These are phyloP conservation scores for Furnarius figulus DNA, from an alignment of 2,113 vertebrate genomes.

Conservation along the genomic window DNA sequence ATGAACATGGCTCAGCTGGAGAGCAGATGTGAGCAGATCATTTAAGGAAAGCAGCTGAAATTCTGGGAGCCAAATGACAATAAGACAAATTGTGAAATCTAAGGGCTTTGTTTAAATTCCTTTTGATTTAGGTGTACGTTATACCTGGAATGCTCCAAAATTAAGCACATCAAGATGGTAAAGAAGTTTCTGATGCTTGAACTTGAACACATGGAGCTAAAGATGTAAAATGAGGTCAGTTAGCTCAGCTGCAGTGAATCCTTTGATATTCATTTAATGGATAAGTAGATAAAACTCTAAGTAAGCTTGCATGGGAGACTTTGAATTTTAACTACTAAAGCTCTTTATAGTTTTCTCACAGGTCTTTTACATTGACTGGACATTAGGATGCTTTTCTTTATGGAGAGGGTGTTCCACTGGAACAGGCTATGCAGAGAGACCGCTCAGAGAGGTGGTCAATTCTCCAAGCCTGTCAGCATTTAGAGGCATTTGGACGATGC, in stretches of 20 bases:
- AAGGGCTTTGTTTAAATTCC: slow-evolving; percentile 27
- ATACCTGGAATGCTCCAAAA: slow-evolving; percentile 5
- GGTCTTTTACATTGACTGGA: not conserved
- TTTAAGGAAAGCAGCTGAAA: slow-evolving; percentile 43
- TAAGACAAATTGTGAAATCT: slow-evolving; percentile 31
- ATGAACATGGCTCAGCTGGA: slow-evolving; percentile 48
- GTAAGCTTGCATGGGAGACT: slow-evolving; percentile 4
- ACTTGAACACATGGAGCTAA: not conserved
- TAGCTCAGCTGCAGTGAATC: slow-evolving; percentile 19
- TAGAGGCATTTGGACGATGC: not conserved
- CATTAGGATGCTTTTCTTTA: not conserved
- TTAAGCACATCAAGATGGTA: not conserved
- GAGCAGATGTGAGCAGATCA: slow-evolving; percentile 60
- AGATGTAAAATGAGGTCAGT: slow-evolving; percentile 43
- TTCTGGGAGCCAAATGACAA: slow-evolving; percentile 34
- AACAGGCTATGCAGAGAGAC: not conserved
- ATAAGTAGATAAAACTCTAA: slow-evolving; percentile 55
- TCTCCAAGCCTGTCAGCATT: not conserved
- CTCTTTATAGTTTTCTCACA: slow-evolving; percentile 14
- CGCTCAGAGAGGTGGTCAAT: not conserved
- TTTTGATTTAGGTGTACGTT: not conserved
- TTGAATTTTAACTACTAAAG: slow-evolving; percentile 48
- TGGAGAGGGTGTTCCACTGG: not conserved
- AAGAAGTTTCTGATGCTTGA: slow-evolving; percentile 18
- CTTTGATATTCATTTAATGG: slow-evolving; percentile 61